Conservation (phyloP, 1,140 invertebrate species). For the Procambarus clarkii region DNA sequence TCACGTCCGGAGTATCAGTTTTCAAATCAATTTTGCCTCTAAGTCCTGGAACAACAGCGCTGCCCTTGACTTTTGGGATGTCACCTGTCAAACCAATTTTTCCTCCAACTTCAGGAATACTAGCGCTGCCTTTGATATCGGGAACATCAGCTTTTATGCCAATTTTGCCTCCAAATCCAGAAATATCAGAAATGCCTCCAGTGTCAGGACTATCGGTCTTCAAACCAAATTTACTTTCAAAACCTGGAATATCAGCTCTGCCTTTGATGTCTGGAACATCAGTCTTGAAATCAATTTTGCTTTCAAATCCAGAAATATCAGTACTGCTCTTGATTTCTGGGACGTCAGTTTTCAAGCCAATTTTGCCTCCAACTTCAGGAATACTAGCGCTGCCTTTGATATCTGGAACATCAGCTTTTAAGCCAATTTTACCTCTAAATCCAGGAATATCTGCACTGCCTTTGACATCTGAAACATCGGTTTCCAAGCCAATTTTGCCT, state of each 20-base stretch:
- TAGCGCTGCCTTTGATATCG: not conserved
- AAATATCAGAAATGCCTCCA: not conserved
- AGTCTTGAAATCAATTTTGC: not conserved
- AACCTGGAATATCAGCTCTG: not conserved
- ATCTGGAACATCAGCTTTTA: not conserved
- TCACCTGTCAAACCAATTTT: conserved; percentile 11
- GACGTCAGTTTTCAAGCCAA: not conserved
- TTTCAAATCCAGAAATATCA: not conserved
- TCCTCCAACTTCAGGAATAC: conserved; percentile 16
- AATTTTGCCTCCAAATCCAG: conserved; percentile 38
- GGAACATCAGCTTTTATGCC: conserved; percentile 3
- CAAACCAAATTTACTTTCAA: not conserved
- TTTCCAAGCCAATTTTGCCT: not conserved
- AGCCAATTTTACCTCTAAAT: not conserved
- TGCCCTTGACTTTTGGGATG: not conserved
- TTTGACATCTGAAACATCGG: not conserved
- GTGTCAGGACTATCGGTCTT: conserved; percentile 8
- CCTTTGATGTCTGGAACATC: conserved; percentile 15
- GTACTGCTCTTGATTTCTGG: not conserved
- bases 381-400: not conserved
- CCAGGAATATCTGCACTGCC: not conserved
- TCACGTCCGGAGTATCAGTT: not conserved
- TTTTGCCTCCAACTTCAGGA: conserved; percentile 6
- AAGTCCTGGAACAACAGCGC: conserved; percentile 17
- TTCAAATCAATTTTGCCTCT: conserved; percentile 14